Percentiles rank a stretch among this genome's conserved stretches.
phyloP scores from a whole-genome alignment of 2,113 vertebrate species.

The Varanus salvator region DNA sequence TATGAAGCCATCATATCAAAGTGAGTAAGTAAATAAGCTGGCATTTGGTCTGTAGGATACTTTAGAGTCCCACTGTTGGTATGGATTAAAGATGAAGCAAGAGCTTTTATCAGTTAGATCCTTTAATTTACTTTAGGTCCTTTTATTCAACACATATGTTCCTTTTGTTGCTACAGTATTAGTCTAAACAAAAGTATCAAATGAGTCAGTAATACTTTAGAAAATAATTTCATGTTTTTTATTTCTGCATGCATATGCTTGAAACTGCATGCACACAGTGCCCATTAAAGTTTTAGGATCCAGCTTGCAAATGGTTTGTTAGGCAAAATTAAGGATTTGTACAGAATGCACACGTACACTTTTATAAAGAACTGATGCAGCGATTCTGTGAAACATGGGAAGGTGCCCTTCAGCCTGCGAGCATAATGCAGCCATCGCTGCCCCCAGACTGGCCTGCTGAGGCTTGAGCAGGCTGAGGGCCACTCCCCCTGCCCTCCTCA shows the following conservation, averaged over 20 bases:
- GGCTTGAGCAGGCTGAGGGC: too few species aligned
- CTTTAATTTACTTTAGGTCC: background rate
- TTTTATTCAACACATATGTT: background rate
- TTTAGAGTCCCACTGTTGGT: background rate
- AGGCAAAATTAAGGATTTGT: background rate
- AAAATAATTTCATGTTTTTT: background rate
- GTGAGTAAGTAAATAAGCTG: background rate
- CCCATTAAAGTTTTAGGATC: background rate
- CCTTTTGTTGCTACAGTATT: background rate
- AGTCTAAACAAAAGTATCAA: background rate
- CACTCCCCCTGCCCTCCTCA: too few species aligned
- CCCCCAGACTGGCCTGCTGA: too few species aligned
- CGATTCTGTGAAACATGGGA: too few species aligned
- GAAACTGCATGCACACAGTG: background rate
- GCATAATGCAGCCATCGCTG: too few species aligned
- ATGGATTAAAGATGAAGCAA: background rate
- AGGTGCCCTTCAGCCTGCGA: too few species aligned
- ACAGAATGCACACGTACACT: background rate
- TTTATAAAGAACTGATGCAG: too few species aligned
- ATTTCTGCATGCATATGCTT: background rate
- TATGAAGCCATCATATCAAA: background rate
- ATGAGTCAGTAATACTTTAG: background rate
- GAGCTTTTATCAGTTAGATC: background rate
- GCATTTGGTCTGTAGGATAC: background rate
- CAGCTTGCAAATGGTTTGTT: background rate